These are phyloP conservation scores for Festucalex cinctus DNA, from an alignment of 2,113 vertebrate genomes.

Conservation along the genomic window DNA sequence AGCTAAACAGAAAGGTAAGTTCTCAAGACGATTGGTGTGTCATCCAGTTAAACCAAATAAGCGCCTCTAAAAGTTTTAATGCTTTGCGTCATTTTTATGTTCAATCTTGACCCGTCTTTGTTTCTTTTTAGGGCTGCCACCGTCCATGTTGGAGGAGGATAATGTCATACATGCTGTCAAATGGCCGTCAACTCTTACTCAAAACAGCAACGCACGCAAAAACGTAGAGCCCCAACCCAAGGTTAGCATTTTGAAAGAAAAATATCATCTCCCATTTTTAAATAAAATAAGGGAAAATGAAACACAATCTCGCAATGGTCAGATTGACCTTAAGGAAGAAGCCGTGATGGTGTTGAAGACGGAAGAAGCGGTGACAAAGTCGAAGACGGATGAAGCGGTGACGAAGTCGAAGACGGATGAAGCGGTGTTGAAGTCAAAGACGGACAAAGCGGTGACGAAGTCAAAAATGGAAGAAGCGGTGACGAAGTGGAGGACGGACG, in stretches of 20 bases:
- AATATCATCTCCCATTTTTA: neutral
- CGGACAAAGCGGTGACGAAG: too few species aligned
- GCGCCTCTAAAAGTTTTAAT: neutral
- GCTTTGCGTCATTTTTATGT: neutral
- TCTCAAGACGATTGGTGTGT: neutral
- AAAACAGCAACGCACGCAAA: constrained; percentile 40
- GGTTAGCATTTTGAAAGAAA: constrained; percentile 57
- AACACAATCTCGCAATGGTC: constrained; percentile 3
- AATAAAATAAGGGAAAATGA: neutral
- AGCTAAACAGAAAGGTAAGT: constrained; percentile 84
- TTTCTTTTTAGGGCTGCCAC: constrained; percentile 60
- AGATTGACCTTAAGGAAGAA: constrained; percentile 83
- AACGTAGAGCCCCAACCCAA: constrained; percentile 72
- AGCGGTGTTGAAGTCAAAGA: too few species aligned
- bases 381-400: too few species aligned
- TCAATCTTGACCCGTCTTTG: neutral
- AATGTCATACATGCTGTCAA: constrained; percentile 53
- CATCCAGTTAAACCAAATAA: neutral
- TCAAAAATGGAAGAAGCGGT: constrained; percentile 62
- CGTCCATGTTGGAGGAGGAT: constrained; percentile 59
- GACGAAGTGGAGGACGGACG: constrained; percentile 76
- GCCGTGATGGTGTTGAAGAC: constrained; percentile 78
- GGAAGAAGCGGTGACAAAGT: constrained; percentile 44
- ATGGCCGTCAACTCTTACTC: constrained; percentile 17
- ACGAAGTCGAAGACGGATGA: too few species aligned